A percentile compares a stretch with the other conserved stretches of the same genome.
Evolutionary conservation across 35 echinoderm and acorn worm genomes (phyloP).

Genomic region (Diadema setosum): DNA sequence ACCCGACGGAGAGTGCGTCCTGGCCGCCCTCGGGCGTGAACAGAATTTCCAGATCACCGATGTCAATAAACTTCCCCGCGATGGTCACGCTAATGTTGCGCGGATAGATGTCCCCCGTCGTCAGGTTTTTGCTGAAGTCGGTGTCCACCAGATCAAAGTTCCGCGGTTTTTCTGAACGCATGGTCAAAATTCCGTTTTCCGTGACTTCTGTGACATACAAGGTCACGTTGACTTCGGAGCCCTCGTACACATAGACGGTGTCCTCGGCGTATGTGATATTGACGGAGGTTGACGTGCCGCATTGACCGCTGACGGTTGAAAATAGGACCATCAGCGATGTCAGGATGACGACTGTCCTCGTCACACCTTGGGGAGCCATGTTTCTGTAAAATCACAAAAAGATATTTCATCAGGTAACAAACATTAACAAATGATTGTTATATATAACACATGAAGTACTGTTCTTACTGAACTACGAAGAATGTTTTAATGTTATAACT

Average conservation of each 20-base stretch:
- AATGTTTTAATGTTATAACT: too few species aligned
- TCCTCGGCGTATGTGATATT: background rate
- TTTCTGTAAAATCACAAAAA: background rate
- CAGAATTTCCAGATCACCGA: background rate
- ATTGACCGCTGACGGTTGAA: background rate
- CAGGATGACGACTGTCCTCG: too few species aligned
- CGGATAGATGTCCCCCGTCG: background rate
- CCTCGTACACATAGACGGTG: background rate
- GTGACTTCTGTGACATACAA: background rate
- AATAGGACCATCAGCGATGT: background rate
- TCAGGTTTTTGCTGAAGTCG: background rate
- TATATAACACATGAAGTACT: too few species aligned
- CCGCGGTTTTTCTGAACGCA: background rate
- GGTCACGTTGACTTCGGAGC: background rate
- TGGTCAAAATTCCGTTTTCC: background rate
- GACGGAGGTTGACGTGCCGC: background rate
- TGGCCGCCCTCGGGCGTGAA: background rate
- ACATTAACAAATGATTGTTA: too few species aligned
- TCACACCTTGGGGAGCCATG: background rate
- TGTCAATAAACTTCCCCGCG: background rate
- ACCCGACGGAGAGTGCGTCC: background rate
- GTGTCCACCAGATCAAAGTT: conserved; percentile 7
- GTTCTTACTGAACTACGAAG: too few species aligned
- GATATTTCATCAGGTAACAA: too few species aligned
- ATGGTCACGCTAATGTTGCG: background rate